Evolutionary conservation across 1,140 invertebrate species (phyloP).

Genomic region (Coelopa frigida): DNA sequence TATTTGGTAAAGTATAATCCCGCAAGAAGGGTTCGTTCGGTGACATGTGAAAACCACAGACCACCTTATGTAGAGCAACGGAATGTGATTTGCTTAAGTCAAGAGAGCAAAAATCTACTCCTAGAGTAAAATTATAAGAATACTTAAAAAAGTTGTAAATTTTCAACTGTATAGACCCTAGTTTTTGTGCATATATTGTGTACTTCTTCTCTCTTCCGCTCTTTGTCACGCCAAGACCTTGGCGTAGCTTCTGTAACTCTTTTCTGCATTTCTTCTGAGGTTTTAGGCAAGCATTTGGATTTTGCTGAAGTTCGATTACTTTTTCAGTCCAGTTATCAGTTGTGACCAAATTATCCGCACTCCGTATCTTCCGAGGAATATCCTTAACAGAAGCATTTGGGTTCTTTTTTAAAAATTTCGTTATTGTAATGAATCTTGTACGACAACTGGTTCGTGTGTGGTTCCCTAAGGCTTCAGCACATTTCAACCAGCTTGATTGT

Average conservation of each 20-base stretch:
- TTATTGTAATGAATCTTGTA: constrained; percentile 45
- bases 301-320: constrained; percentile 21
- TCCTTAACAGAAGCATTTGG: constrained; percentile 30
- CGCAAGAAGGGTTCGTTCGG: no score
- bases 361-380: constrained; percentile 25
- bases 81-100: no score
- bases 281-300: constrained; percentile 15
- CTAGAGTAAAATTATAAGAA: constrained; percentile 26
- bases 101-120: background rate
- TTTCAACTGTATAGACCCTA: constrained; percentile 6
- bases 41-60: no score
- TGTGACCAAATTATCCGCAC: constrained; percentile 17
- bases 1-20: no score
- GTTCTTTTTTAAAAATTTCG: constrained; percentile 38
- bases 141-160: constrained; percentile 31
- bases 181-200: background rate
- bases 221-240: background rate
- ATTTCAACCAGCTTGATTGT: constrained; percentile 44
- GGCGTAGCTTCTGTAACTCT: background rate
- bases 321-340: constrained; percentile 33
- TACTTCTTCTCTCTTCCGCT: background rate
- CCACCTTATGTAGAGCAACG: no score
- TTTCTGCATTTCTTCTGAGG: background rate
- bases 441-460: constrained; percentile 47
- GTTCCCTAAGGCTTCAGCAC: constrained; percentile 40